Base-by-base conservation (phyloP, 2,888 invertebrate genomes). In the Drosophila diplacantha region DNA sequence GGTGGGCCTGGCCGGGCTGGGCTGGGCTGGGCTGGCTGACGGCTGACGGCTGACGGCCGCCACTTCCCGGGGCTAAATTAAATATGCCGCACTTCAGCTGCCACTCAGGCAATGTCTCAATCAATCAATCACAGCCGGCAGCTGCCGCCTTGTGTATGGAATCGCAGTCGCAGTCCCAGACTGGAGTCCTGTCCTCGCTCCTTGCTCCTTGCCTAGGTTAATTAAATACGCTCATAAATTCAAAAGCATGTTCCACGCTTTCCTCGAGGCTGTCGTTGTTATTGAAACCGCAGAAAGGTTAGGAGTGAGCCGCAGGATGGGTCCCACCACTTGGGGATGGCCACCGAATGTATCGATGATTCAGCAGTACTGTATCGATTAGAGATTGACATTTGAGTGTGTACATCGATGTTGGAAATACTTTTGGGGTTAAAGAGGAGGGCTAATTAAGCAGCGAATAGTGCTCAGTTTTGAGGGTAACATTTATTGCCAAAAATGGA, bases 171-270 rank as follows among this genome's bases (percentile, higher is more conserved):
- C 8, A 29, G 29, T 14, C 44, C 3, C 44, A 31, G 29, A 18
- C 44, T 18, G 18, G 18, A 44, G 44, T 46, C 44, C 29, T 43
- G 43, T 43, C 16, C 26, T 11, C 18, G 34, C 34, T 18, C 26
- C 24, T 24, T 35, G 44, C 44, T 35, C 16, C 26, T 29, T 3
- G 9, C 31, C 31, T 63, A 65, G 82, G 72, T 76, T 78, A 82
- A 77, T 77, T 77, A 82, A 82, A 77, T 80, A 76, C 74, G 74
- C 80, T 80, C 77, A 82, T 82, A 77, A 79, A 77, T 82, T 74
- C 80, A 82, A 82, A 76, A 80, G 74, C 52, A 43, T 39, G 37
- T n/a, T 59, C 26, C 43, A 22, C 39, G 24, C 44, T 34, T 20
- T 39, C 53, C 26, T 39, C 46, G 22, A 7, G 29, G 32, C 38